These are phyloP conservation scores for Piezodorus guildinii DNA, from an alignment of 1,140 invertebrate genomes.

Conservation along the genomic window DNA sequence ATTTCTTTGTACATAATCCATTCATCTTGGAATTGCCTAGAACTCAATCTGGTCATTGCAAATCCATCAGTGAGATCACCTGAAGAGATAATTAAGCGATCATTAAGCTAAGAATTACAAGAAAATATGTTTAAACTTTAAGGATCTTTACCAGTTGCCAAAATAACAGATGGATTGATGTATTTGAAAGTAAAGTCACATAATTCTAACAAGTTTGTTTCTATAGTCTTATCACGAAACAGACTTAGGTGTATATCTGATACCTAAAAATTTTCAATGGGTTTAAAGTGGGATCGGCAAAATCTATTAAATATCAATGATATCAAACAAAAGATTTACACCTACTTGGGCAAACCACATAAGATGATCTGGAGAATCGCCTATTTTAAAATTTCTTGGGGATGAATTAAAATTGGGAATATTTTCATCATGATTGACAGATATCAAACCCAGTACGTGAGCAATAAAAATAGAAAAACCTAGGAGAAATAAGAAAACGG, in stretches of 20 bases:
- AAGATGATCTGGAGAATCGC: neutral
- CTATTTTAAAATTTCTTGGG: neutral
- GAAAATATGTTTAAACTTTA: neutral
- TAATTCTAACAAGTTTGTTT: conserved; percentile 67
- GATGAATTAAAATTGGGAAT: neutral
- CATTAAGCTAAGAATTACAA: neutral
- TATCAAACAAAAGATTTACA: neutral
- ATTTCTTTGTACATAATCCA: conserved; percentile 71
- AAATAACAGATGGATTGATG: conserved; percentile 69
- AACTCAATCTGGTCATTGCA: conserved; percentile 61
- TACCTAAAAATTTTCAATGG: conserved; percentile 44
- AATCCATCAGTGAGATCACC: conserved; percentile 87
- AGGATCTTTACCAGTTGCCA: conserved; percentile 52
- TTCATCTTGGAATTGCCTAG: conserved; percentile 68
- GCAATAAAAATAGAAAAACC: neutral
- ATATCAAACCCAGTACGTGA: neutral
- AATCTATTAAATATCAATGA: neutral
- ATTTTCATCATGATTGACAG: neutral
- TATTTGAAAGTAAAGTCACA: conserved; percentile 58
- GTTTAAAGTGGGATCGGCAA: neutral
- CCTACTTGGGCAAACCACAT: conserved; percentile 7
- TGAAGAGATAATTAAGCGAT: conserved; percentile 29
- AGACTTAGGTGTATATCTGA: conserved; percentile 83
- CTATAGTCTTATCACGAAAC: conserved; percentile 61
- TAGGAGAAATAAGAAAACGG: neutral